Conservation (phyloP, 1,140 invertebrate species). For the Eriosoma lanigerum region DNA sequence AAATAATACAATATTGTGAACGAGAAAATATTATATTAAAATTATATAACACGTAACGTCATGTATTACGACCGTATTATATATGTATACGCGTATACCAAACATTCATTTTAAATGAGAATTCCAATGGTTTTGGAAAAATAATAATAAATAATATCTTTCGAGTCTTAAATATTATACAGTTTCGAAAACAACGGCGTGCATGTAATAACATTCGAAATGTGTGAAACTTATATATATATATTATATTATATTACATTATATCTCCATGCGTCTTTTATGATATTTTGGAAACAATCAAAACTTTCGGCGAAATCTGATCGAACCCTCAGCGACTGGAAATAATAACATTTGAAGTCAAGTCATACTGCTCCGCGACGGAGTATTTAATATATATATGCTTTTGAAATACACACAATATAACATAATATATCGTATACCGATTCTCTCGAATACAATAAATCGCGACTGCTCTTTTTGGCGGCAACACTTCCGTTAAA, state of each 20-base stretch:
- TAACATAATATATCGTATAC: background rate
- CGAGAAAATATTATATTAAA: too few relatives aligned
- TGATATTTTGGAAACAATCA: constrained; percentile 49
- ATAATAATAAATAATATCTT: constrained; percentile 26
- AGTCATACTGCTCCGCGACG: background rate
- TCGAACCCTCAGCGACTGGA: constrained; percentile 48
- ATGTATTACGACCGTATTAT: background rate
- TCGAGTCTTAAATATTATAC: background rate
- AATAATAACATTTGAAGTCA: constrained; percentile 36
- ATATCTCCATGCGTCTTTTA: constrained; percentile 37
- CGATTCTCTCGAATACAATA: constrained; percentile 28
- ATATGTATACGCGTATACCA: too few relatives aligned
- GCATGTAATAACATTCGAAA: constrained; percentile 36
- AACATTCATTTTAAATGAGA: too few relatives aligned
- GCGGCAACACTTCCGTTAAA: background rate
- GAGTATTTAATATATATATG: constrained; percentile 3
- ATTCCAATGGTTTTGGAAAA: constrained; percentile 7
- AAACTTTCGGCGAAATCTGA: constrained; percentile 48
- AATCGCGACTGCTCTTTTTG: constrained; percentile 34
- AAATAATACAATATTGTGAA: too few relatives aligned
- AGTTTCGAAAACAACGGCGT: constrained; percentile 5
- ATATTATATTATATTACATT: background rate
- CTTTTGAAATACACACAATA: constrained; percentile 1
- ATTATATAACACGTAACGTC: background rate
- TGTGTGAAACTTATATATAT: constrained; percentile 23